Evolutionary conservation across 2,888 invertebrate species (phyloP), one percentile per base, ranked within the genome.

Genomic region (Blera fallax): DNA sequence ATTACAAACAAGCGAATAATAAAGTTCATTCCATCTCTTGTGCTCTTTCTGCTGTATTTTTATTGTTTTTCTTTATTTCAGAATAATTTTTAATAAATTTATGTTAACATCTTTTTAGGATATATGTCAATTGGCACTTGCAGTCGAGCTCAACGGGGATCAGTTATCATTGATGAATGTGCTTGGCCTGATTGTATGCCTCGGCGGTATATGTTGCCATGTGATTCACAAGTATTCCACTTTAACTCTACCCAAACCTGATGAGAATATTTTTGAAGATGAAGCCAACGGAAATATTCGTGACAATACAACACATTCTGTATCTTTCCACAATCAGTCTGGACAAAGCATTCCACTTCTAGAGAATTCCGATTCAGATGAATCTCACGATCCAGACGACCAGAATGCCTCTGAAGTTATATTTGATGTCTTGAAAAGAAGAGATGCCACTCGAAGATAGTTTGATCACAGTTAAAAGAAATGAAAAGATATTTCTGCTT

Each of bases 71-170:
- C n/a, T n/a, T n/a, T n/a, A n/a, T n/a, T n/a, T n/a, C n/a, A 24
- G 24, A 24, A 24, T 21, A 21, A 16, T 50, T 1, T 11, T 50
- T 1, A 50, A 50, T 5, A 50, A 50, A 24, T 50, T 50, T 3
- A 11, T 11, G 14, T 60, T 32, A 40, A 18, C 83, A 84, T 72
- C 65, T 87, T 94, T 94, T 11, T 92, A 98, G 98, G 99, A 99
- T 94, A 95, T 99, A 90, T 96, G 96, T 90, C 98, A 98, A 87
- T 93, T 99, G 88, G 95, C 96, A 56, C 93, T 99, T 88, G 99
- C 99, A 0, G 96, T 98, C 65, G 94, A 95, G 89, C 94, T 96
- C 89, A 97, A 97, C 89, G 97, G 97, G 7, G 99, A 99, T 91
- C 94, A 95, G 89, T 94, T 99, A 90, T 96, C 95, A 79, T 90